Evolutionary conservation across 2,888 invertebrate species (phyloP).

Genomic region (Dryomyza anilis): DNA sequence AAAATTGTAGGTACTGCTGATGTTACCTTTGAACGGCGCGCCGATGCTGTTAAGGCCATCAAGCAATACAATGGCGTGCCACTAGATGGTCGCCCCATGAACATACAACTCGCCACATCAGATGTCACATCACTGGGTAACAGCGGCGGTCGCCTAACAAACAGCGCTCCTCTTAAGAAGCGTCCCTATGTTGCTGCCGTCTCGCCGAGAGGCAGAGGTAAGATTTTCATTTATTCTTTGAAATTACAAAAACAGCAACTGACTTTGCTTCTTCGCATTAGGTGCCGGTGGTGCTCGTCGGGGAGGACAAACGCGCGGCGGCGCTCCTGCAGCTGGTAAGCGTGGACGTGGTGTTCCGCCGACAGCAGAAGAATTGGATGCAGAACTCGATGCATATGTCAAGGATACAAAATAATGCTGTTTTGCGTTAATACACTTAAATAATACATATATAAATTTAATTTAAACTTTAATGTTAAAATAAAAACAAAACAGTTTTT

Average conservation of each 20-base stretch:
- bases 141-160: neutral
- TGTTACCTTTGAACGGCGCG: conserved; percentile 13
- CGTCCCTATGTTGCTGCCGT: neutral
- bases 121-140: neutral
- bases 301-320: neutral
- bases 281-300: neutral
- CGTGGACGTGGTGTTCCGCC: conserved; percentile 2
- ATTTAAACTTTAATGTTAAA: too few relatives aligned
- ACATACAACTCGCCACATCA: conserved; percentile 21
- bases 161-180: neutral
- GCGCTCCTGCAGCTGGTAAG: neutral
- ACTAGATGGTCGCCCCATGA: conserved; percentile 23
- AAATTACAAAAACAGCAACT: neutral
- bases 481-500: neutral
- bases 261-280: neutral
- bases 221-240: neutral
- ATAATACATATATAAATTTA: too few relatives aligned
- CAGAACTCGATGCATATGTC: conserved; percentile 24
- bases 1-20: conserved; percentile 20
- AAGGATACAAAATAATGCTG: conserved; percentile 12
- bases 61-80: conserved; percentile 24
- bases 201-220: conserved; percentile 11
- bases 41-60: conserved; percentile 24
- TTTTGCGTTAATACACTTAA: too few relatives aligned
- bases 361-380: conserved; percentile 22